Evolutionary conservation across 2,888 invertebrate genomes (phyloP), one percentile per base, ranked within the genome.

Genomic region (Saturnia pavonia): DNA sequence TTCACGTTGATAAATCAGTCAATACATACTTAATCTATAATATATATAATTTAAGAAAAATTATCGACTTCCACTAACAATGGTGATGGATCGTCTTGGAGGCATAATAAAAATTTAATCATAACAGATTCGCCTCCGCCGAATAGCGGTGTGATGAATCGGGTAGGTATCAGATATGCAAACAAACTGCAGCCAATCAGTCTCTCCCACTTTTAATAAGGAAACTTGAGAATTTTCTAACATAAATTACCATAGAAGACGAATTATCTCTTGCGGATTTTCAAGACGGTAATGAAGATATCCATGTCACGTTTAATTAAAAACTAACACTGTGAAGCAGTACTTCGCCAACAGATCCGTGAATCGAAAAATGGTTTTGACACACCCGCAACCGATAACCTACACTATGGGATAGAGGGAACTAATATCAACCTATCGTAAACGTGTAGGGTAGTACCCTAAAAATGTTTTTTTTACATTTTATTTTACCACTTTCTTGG

Each of bases 181-280:
- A 88, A 89, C 85, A 85, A 86, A 90, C 83, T 85, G 88, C 85
- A 84, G 78, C 80, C 86, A 87, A 88, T 90, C 86, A 85, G 80
- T 90, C 54, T 63, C n/a, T 45, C 69, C 66, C 34, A 34, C 70
- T 40, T 65, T 71, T 71, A 71, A 71, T 60, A 71, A 71, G 68
- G 65, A 65, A 65, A 65, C 65, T 65, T 65, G 65, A 65, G 65
- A n/a, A 65, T 65, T 65, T 65, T 40, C 65, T n/a, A 40, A 40
- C 65, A 40, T 65, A 65, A 65, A 65, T 65, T 65, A 65, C 65
- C 65, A 65, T 40, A 40, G 65, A 65, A 65, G 65, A 65, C 65
- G 40, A 40, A 65, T 65, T 65, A n/a, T 65, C 40, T 65, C 65
- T 65, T 40, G 65, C 40, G 40, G 65, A 65, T 65, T n/a, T 65